Evolutionary conservation across 2,113 vertebrate genomes (phyloP).

Genomic region (Illadopsis cleaveri): DNA sequence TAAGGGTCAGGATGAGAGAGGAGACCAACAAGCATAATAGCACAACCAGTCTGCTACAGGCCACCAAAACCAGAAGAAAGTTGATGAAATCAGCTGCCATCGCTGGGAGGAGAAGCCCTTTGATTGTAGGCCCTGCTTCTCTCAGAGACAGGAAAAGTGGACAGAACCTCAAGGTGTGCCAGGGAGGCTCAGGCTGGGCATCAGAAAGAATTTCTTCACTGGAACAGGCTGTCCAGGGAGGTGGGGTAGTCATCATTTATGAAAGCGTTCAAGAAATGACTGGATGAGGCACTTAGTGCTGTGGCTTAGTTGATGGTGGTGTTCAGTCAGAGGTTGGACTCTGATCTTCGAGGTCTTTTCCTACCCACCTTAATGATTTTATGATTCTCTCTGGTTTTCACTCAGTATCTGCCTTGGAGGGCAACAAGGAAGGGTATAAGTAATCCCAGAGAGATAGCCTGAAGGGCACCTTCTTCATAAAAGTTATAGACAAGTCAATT

Average conservation of each 20-base stretch:
- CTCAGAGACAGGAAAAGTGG: not conserved
- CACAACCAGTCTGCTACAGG: not conserved
- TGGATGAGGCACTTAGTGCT: not conserved
- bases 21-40: rapidly evolving
- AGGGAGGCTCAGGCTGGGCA: not conserved
- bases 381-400: not conserved
- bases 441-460: not conserved
- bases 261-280: not conserved
- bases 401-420: not conserved
- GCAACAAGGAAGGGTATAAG: not conserved
- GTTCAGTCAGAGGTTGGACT: not conserved
- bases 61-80: not conserved
- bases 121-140: not conserved
- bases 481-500: not conserved
- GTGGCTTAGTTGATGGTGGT: not conserved
- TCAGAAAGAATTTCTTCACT: not conserved
- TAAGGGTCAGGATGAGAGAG: not conserved
- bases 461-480: not conserved
- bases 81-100: not conserved
- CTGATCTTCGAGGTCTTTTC: not conserved
- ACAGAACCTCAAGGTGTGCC: not conserved
- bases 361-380: not conserved
- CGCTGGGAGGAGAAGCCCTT: not conserved
- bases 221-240: not conserved
- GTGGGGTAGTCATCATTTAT: not conserved